phyloP scores from a whole-genome alignment of 2,888 invertebrate genomes.

The Acleris cristana region DNA sequence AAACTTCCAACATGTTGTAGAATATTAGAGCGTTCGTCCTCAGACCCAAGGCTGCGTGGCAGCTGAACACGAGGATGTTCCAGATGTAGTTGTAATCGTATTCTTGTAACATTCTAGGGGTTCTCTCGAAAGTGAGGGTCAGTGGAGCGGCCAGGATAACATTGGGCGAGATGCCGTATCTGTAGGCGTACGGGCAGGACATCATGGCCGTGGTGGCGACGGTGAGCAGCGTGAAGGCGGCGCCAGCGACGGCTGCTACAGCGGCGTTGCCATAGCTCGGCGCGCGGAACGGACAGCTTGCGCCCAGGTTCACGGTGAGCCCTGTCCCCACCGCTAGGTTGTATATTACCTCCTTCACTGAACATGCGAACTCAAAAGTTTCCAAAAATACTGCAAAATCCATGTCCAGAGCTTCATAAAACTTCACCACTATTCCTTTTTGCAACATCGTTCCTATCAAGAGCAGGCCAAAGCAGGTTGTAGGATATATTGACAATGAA shows the following conservation, averaged over 20 bases:
- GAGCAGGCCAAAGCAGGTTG: constrained; percentile 52
- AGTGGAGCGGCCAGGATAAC: constrained; percentile 48
- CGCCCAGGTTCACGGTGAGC: constrained; percentile 57
- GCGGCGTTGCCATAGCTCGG: constrained; percentile 68
- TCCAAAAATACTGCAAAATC: constrained; percentile 53
- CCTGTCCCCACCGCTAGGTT: constrained; percentile 64
- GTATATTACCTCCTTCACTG: constrained; percentile 54
- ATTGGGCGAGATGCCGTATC: constrained; percentile 48
- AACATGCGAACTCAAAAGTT: constrained; percentile 46
- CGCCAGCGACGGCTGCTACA: constrained; percentile 52
- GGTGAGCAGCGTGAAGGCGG: constrained; percentile 49
- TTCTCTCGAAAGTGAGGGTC: constrained; percentile 60
- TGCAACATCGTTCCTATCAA: constrained; percentile 70
- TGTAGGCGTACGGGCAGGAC: constrained; percentile 64
- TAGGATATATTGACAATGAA: constrained; percentile 53
- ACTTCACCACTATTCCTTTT: constrained; percentile 64
- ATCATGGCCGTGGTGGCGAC: constrained; percentile 59
- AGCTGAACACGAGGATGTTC: constrained; percentile 56
- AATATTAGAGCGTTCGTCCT: constrained; percentile 53
- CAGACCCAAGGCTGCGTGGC: constrained; percentile 52
- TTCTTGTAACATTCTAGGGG: constrained; percentile 59
- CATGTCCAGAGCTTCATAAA: constrained; percentile 58
- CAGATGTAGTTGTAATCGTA: constrained; percentile 55
- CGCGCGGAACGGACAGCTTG: constrained; percentile 60
- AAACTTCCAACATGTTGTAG: constrained; percentile 55